phyloP scores from a whole-genome alignment of 2,113 vertebrate genomes.

The Rhipidura dahli region DNA sequence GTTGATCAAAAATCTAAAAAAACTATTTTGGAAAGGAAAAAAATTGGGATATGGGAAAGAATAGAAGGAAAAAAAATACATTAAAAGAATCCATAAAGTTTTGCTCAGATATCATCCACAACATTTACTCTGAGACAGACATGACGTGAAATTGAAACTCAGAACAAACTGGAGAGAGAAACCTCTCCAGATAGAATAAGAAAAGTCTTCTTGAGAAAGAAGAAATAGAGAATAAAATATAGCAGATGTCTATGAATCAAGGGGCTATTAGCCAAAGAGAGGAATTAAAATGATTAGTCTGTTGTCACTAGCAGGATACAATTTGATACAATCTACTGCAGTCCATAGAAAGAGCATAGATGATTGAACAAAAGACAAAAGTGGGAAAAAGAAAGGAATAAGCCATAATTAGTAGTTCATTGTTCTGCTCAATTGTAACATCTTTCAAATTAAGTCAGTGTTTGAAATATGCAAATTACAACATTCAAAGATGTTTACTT shows the following conservation, averaged over 20 bases:
- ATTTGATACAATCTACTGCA: background rate
- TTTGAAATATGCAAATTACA: slow-evolving; percentile 46
- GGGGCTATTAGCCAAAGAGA: slow-evolving; percentile 24
- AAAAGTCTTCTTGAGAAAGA: background rate
- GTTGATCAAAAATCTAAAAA: background rate
- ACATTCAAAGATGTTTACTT: slow-evolving; percentile 20
- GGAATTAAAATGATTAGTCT: slow-evolving; percentile 44
- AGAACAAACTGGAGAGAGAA: background rate
- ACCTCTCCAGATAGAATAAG: background rate
- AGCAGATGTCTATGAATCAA: slow-evolving; percentile 44
- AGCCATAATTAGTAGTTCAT: slow-evolving; percentile 34
- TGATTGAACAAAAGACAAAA: slow-evolving; percentile 40
- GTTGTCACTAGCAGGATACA: slow-evolving; percentile 11
- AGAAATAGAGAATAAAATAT: background rate
- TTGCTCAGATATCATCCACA: background rate
- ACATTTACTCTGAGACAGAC: background rate
- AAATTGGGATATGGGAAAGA: background rate
- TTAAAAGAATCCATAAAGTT: background rate
- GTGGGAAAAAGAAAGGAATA: background rate
- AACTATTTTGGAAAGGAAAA: background rate
- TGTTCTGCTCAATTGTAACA: slow-evolving; percentile 27
- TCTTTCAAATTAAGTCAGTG: slow-evolving; percentile 36
- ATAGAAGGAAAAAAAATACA: background rate
- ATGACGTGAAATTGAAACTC: background rate
- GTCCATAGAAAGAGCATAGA: background rate